phyloP scores from a whole-genome alignment of 1,140 invertebrate genomes.

The Ips nitidus region DNA sequence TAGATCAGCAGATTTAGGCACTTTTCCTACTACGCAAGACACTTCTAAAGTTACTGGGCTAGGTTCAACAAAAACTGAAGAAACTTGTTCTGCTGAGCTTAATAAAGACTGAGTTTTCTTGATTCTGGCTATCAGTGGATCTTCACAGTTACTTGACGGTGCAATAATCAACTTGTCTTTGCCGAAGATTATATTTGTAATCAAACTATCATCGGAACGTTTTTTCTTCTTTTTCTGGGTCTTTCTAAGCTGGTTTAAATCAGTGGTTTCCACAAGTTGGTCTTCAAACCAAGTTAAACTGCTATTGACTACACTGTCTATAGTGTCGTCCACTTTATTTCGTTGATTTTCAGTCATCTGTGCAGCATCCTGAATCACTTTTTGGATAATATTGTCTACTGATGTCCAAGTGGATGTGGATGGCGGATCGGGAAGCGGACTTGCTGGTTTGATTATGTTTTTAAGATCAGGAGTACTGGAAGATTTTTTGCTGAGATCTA shows the following conservation, averaged over 20 bases:
- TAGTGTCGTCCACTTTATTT: constrained; percentile 38
- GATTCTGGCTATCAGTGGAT: constrained; percentile 26
- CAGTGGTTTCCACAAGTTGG: not conserved
- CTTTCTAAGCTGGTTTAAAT: constrained; percentile 2
- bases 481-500: constrained; percentile 39
- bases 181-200: constrained; percentile 30
- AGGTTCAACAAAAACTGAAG: not conserved
- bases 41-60: not conserved
- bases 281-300: constrained; percentile 26
- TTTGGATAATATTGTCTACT: constrained; percentile 37
- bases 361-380: constrained; percentile 23
- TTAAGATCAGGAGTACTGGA: not conserved
- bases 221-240: constrained; percentile 3
- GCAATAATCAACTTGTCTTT: constrained; percentile 33
- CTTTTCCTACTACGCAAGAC: not conserved
- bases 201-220: constrained; percentile 24
- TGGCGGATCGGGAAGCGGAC: not conserved
- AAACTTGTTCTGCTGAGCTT: not conserved
- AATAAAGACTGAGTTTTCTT: constrained; percentile 15
- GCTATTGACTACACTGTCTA: constrained; percentile 37
- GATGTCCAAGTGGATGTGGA: constrained; percentile 23
- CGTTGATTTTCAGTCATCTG: constrained; percentile 7
- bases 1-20: not conserved
- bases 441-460: not conserved
- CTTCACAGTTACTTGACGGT: constrained; percentile 18